Evolutionary conservation across 2,113 vertebrate genomes (phyloP).

Genomic region (Stigmatopora nigra): DNA sequence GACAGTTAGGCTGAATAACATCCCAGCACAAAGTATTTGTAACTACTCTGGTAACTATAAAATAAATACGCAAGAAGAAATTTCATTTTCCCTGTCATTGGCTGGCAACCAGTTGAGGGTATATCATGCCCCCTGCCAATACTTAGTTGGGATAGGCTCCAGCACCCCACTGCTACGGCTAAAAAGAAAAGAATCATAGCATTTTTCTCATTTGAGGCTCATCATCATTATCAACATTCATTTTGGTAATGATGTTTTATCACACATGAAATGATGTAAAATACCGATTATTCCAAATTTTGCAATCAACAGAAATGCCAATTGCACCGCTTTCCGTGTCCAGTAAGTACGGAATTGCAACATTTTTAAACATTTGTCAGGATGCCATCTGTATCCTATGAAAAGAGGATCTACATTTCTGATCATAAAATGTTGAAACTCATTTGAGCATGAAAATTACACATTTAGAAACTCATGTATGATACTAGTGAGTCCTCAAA

Average conservation of each 20-base stretch:
- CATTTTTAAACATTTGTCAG: neutral
- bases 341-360: neutral
- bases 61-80: too few relatives aligned
- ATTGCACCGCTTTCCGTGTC: neutral
- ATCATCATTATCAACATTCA: neutral
- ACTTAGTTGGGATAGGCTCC: too few relatives aligned
- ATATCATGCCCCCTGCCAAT: too few relatives aligned
- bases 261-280: neutral
- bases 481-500: too few relatives aligned
- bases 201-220: neutral
- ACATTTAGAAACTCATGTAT: neutral
- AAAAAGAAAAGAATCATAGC: neutral
- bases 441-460: neutral
- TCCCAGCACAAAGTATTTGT: too few relatives aligned
- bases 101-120: too few relatives aligned
- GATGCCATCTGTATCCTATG: neutral
- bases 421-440: too few relatives aligned
- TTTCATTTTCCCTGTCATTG: too few relatives aligned
- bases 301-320: neutral
- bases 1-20: too few relatives aligned
- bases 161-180: too few relatives aligned
- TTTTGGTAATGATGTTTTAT: too few relatives aligned
- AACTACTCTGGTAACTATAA: too few relatives aligned
- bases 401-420: neutral
- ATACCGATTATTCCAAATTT: neutral